phyloP scores from a whole-genome alignment of 2,888 invertebrate genomes.

The Tanytarsus gracilentus region DNA sequence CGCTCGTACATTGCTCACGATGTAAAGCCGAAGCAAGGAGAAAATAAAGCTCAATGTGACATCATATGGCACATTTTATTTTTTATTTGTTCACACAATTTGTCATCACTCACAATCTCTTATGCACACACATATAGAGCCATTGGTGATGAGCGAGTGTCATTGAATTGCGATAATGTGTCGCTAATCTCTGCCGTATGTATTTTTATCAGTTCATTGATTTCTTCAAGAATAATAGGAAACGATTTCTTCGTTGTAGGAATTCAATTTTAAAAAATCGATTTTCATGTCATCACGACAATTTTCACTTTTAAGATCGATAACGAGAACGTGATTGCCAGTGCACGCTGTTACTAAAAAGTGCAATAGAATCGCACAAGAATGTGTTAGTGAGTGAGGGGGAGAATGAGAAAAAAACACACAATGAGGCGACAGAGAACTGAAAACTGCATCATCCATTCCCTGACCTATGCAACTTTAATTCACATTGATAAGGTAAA shows the following conservation, averaged over 20 bases:
- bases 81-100: neutral
- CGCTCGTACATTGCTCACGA: neutral
- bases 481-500: constrained; percentile 22
- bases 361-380: neutral
- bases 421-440: neutral
- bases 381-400: neutral
- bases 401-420: neutral
- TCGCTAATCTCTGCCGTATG: neutral
- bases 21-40: neutral
- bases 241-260: neutral
- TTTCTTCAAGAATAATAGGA: neutral
- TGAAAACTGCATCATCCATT: constrained; percentile 16
- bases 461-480: constrained; percentile 23
- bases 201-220: constrained; percentile 20
- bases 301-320: too few relatives aligned
- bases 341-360: neutral
- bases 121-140: neutral
- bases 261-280: neutral
- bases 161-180: neutral
- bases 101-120: constrained; percentile 15
- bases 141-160: neutral
- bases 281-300: too few relatives aligned
- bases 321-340: too few relatives aligned
- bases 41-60: constrained; percentile 10
- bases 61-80: constrained; percentile 13